Base-by-base conservation (phyloP, 2,888 invertebrate genomes). In the Prosapia bicincta region DNA sequence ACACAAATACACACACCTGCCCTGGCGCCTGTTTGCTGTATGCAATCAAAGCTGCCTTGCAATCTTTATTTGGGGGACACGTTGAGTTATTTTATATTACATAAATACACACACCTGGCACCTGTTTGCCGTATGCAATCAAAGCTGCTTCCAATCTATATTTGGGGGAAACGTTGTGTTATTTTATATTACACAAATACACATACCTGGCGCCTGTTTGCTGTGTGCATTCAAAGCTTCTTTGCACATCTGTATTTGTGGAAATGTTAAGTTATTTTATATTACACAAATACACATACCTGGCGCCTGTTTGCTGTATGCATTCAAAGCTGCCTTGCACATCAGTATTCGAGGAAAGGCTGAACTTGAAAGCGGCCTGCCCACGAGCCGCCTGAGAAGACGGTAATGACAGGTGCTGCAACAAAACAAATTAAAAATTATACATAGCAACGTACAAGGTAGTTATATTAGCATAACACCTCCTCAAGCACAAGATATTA, bases 241-340 rank as follows among this genome's bases (percentile, higher is more conserved):
- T 97, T 86, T 95, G 94, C 77, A 91, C 91, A 84, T 91, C 94
- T 87, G 92, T 92, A 86, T 92, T 91, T 83, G 89, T 90, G 83
- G 93, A 92, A 85, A 95, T 89, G 86, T 91, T 91, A 84, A 92
- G 94, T 87, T 89, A n/a, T n/a, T n/a, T n/a, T n/a, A n/a, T n/a
- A n/a, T n/a, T n/a, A n/a, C n/a, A n/a, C 28, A 28, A 9, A 38
- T 38, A 74, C 54, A 81, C 83, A 83, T 81, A 87, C 87, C 85
- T 86, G 80, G 85, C 83, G 82, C 87, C 88, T 82, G 87, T 88
- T 85, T 93, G 92, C 83, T 90, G 90, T 83, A 97, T 91, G 86
- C 97, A 97, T 87, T 97, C 97, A 87, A 97, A 95, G 85, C 96
- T 95, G 84, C 97, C 97, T 86, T 95, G 94, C 77, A 91, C 91